Evolutionary conservation across 2,113 vertebrate genomes (phyloP).

Genomic region (Gnathonemus longibarbis): DNA sequence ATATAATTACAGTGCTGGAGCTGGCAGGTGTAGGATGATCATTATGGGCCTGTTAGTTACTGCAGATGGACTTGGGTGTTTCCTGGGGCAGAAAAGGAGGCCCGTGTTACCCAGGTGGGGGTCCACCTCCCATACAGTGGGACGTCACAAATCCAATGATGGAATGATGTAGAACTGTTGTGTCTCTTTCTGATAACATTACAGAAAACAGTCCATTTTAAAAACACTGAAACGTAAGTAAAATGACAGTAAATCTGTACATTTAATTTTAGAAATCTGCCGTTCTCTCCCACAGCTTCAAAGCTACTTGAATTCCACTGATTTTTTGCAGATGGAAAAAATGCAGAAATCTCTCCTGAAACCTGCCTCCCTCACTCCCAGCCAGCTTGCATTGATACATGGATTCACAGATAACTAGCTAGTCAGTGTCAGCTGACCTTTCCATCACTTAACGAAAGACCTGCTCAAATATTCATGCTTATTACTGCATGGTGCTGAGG

Average conservation of each 20-base stretch:
- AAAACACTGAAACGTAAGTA: not conserved
- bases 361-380: not conserved
- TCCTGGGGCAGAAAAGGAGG: not conserved
- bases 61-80: not conserved
- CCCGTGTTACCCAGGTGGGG: not conserved
- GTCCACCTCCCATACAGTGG: not conserved
- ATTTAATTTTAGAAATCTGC: not conserved
- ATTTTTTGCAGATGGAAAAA: not conserved
- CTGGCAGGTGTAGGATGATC: not conserved
- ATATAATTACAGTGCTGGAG: not conserved
- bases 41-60: not conserved
- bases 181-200: not conserved
- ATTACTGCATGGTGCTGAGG: not conserved
- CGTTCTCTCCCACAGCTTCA: not conserved
- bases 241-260: not conserved
- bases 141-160: not conserved
- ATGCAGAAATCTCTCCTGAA: not conserved
- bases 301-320: not conserved
- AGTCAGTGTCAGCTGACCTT: not conserved
- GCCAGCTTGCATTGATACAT: not conserved
- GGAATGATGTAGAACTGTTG: not conserved
- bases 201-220: not conserved
- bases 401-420: not conserved
- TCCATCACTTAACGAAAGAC: too few relatives aligned
- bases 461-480: not conserved